Conservation (phyloP, 1,140 invertebrate genomes). For the Drosophila bocqueti region DNA sequence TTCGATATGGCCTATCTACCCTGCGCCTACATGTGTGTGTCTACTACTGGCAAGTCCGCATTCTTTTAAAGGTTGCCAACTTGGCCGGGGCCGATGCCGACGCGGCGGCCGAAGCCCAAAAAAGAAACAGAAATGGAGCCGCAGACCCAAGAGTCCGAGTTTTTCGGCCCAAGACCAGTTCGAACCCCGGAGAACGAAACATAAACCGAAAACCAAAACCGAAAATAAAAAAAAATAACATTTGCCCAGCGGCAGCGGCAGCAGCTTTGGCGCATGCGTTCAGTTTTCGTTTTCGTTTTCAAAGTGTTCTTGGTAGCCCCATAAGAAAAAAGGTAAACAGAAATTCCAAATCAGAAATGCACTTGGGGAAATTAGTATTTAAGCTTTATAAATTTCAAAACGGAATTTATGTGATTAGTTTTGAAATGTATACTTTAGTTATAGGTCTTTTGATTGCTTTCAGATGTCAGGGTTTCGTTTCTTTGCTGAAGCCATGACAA, state of each 20-base stretch:
- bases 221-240: conserved; percentile 41
- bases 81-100: conserved; percentile 53
- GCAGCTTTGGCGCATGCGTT: conserved; percentile 48
- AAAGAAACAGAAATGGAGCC: conserved; percentile 34
- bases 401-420: background rate
- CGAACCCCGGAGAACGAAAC: conserved; percentile 37
- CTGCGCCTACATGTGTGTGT: conserved; percentile 50
- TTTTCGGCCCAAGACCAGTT: conserved; percentile 55
- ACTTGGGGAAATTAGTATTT: background rate
- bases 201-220: conserved; percentile 44
- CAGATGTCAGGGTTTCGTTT: too few relatives aligned
- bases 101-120: conserved; percentile 34
- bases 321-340: conserved; percentile 7
- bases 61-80: conserved; percentile 80
- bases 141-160: conserved; percentile 13
- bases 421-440: background rate
- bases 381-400: background rate
- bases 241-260: conserved; percentile 55
- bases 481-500: too few relatives aligned
- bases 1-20: conserved; percentile 59
- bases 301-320: conserved; percentile 20
- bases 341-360: conserved; percentile 8
- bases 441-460: too few relatives aligned
- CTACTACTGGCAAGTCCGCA: conserved; percentile 79
- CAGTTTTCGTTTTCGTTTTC: conserved; percentile 70